Evolutionary conservation across 2,113 vertebrate species (phyloP), one percentile per base, ranked within the genome.

Genomic region (Pantherophis guttatus): DNA sequence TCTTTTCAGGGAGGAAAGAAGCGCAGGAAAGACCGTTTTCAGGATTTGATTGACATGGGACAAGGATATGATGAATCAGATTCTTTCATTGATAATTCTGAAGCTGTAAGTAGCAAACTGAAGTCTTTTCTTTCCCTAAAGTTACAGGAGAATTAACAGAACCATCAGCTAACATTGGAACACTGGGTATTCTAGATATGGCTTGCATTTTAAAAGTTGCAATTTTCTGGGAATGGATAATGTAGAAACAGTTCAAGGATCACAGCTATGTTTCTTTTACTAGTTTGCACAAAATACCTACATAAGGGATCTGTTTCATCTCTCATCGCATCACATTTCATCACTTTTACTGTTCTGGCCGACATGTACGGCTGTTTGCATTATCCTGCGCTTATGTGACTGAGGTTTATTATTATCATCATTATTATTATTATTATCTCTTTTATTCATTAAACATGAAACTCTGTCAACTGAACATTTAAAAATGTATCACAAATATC

Each of bases 21-120:
- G 93, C 98, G 97, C 50, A 98, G 98, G 93, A 98, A 97, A 96
- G 99, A 99, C 95, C 98, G 99, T 17, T 95, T 99, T 93, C 98
- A 99, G 96, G 99, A 99, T 96, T 95, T 99, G 97, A 98, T 99
- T 90, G 99, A 99, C 87, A 99, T 99, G 93, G 99, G 99, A 5
- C 98, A 98, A 2, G 99, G 99, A 86, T 99, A 99, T 0, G 99
- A 99, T 33, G 99, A 99, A 6, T 98, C 99, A 0, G 99, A 99
- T 97, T 99, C 99, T 90, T 99, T 99, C 97, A 99, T 99, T 33
- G 99, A 99, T 97, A 99, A 99, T 96, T 99, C 99, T 0, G 99
- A 99, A 96, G 98, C 99, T 15, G 99, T 99, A 96, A 98, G 99
- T 98, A 52, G 90, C 10, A 58, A 92, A 93, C 19, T 8, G 21